Evolutionary conservation across 2,113 vertebrate genomes (phyloP), one percentile per base, ranked within the genome.

Genomic region (Tyrannus savana): DNA sequence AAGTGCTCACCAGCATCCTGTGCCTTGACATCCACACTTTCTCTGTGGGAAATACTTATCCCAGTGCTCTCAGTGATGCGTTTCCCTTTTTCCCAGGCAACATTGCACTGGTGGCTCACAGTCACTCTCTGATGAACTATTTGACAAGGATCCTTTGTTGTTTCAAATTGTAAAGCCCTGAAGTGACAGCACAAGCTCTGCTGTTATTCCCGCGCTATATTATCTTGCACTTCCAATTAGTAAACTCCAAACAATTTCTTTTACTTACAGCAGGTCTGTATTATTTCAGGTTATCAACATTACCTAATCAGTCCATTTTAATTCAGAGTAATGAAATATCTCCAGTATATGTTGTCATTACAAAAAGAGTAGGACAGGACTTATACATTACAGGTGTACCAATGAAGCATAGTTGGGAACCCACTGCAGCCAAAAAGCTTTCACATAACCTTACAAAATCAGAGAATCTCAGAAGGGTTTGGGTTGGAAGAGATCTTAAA

Each of bases 31-130:
- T 31, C 64, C 53, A 8, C 42, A 4, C 14, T 41, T 93, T 35
- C 17, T 58, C 22, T 2, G 0, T 35, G 58, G 59, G 30, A 62
- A 77, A 41, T 1, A 0, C 14, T 55, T 22, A 12, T 24, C 41
- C 55, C 64, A 53, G 0, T 18, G 42, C 67, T 89, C 83, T 24
- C 39, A 10, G 35, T 7, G 56, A 14, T 77, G 55, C 8, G 2
- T 74, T 84, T 74, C 58, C 31, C 41, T 5, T 67, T 64, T 63
- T 63, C 33, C 63, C 64, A 33, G n/a, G 23, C 75, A 24, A 3
- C 16, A 3, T 1, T 41, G 17, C 49, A 6, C 55, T 50, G 53
- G 66, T 33, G 53, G 49, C 58, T 76, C 50, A 4, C 33, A 62
- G 55, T 37, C 35, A 3, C 76, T 76, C 63, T 77, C 85, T 71